Percentiles rank a stretch among this genome's conserved stretches.
These are phyloP conservation scores for Bombus sylvicola DNA, from an alignment of 1,140 invertebrate genomes.

Conservation along the genomic window DNA sequence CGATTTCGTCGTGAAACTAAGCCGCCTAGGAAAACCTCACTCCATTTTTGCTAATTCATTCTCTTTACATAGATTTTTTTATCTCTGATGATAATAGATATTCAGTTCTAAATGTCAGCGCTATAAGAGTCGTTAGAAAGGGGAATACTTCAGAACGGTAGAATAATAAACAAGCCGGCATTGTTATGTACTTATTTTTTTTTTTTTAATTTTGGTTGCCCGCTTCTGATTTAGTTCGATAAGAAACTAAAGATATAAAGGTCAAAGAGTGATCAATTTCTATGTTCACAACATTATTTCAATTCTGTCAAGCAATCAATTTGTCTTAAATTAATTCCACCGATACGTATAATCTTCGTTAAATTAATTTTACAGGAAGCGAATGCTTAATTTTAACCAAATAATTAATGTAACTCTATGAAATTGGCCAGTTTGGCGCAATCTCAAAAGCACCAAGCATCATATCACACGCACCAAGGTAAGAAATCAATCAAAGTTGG, in stretches of 20 bases:
- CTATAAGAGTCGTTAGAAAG: neutral
- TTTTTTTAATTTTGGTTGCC: neutral
- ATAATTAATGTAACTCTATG: neutral
- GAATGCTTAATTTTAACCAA: too few species aligned
- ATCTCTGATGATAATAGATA: neutral
- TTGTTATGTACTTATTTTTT: neutral
- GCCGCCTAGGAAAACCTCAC: neutral
- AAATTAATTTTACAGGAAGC: too few species aligned
- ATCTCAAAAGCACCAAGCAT: too few species aligned
- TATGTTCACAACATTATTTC: too few species aligned
- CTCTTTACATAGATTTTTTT: neutral
- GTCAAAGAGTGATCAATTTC: too few species aligned
- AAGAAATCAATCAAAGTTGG: neutral
- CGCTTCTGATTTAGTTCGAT: too few species aligned
- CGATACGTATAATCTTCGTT: too few species aligned
- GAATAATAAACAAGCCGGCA: neutral
- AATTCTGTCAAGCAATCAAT: too few species aligned
- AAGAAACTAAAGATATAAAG: too few species aligned
- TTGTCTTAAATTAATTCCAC: too few species aligned
- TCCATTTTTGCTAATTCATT: neutral
- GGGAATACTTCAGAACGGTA: neutral
- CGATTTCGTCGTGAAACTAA: slow-evolving; percentile 8
- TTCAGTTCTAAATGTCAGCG: neutral
- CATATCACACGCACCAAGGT: neutral
- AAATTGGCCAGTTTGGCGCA: neutral